phyloP scores from a whole-genome alignment of 2,113 vertebrate species.

The Lates calcarifer region DNA sequence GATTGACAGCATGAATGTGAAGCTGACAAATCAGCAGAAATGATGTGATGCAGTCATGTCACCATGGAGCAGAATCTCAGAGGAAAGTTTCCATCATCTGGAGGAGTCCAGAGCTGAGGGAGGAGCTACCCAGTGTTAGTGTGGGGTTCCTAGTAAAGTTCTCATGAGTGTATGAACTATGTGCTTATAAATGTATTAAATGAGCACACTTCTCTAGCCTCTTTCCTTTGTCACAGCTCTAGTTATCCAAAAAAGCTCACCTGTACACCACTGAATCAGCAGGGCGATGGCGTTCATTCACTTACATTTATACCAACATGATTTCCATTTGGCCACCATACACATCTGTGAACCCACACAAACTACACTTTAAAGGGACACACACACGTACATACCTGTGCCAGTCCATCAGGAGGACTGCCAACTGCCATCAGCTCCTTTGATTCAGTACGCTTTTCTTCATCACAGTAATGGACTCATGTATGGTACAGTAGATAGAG shows the following conservation, averaged over 20 bases:
- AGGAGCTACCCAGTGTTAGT: neutral
- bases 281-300: neutral
- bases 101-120: neutral
- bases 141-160: neutral
- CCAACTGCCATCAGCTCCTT: constrained; percentile 37
- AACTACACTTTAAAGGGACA: neutral
- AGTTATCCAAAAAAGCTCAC: constrained; percentile 14
- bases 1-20: too few relatives aligned
- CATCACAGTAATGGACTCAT: constrained; percentile 60
- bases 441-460: constrained; percentile 43
- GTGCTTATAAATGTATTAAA: neutral
- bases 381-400: neutral
- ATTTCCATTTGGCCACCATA: neutral
- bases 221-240: neutral
- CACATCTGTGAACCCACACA: neutral
- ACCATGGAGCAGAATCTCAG: neutral
- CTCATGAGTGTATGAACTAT: neutral
- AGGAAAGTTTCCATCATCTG: too few relatives aligned
- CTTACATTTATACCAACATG: constrained; percentile 3
- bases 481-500: constrained; percentile 26
- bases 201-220: neutral
- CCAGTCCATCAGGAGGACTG: constrained; percentile 22
- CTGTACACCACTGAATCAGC: constrained; percentile 19
- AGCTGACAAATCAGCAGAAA: too few relatives aligned
- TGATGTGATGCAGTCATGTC: neutral